Conservation (phyloP, 2,113 vertebrate genomes). For the Lycocorax pyrrhopterus region DNA sequence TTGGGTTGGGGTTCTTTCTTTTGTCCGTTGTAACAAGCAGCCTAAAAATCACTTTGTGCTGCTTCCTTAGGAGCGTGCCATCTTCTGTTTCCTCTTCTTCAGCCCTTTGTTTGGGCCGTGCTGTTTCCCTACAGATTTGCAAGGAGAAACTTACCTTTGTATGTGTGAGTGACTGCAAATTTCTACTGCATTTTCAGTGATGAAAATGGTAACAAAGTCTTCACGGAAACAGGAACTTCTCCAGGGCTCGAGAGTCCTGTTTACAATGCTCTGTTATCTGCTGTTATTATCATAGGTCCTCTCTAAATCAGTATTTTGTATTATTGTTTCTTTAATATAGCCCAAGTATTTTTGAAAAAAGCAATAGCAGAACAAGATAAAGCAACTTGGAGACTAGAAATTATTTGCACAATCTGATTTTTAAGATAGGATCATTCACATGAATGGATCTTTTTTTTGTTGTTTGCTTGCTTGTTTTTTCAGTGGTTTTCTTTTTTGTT, state of each 20-base stretch:
- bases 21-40: background rate
- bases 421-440: background rate
- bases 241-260: background rate
- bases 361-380: background rate
- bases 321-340: background rate
- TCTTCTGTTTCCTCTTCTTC: background rate
- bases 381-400: background rate
- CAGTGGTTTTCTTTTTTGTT: background rate
- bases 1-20: background rate
- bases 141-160: background rate
- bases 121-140: background rate
- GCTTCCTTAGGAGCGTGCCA: accelerated
- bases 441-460: background rate
- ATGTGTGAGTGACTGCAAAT: background rate
- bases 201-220: background rate
- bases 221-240: background rate
- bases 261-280: background rate
- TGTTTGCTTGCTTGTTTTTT: background rate
- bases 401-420: background rate
- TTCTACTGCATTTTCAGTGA: background rate
- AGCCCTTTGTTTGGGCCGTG: background rate
- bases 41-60: background rate
- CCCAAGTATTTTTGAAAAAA: background rate
- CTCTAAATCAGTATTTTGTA: background rate
- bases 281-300: background rate